A percentile compares a stretch with the other conserved stretches of the same genome.
phyloP scores from a whole-genome alignment of 2,113 vertebrate genomes.

The Peucedramus taeniatus region DNA sequence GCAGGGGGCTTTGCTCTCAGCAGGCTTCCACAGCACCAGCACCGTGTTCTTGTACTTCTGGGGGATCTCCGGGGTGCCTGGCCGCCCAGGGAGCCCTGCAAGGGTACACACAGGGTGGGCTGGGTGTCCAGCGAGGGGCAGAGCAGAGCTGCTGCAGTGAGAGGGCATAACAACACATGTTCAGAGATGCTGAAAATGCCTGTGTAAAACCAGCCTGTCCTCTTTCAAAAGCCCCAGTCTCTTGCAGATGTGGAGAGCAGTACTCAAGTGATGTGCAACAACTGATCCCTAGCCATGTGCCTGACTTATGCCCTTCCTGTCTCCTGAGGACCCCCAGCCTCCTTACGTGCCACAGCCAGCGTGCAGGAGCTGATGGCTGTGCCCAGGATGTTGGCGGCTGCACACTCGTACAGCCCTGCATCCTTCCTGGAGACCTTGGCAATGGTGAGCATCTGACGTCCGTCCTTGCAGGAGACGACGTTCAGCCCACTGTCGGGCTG shows the following conservation, averaged over 20 bases:
- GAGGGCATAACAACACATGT: background rate
- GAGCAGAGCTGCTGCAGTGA: background rate
- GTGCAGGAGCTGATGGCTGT: constrained; percentile 89
- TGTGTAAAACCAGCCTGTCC: background rate
- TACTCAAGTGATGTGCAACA: background rate
- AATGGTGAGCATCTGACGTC: constrained; percentile 92
- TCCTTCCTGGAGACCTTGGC: constrained; percentile 87
- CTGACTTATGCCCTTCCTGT: background rate
- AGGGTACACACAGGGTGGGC: background rate
- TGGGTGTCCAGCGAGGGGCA: background rate
- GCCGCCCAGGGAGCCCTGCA: constrained; percentile 86
- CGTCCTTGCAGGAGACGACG: constrained; percentile 89
- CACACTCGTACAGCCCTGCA: constrained; percentile 91
- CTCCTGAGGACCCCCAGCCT: background rate
- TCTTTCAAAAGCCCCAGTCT: background rate
- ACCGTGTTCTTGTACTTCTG: constrained; percentile 94
- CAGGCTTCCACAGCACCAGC: constrained; percentile 92
- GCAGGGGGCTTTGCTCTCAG: constrained; percentile 88
- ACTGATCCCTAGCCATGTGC: background rate
- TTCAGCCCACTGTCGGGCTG: constrained; percentile 81
- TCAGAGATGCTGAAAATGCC: background rate
- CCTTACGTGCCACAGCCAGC: constrained; percentile 91
- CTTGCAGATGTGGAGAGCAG: background rate
- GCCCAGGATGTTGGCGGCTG: constrained; percentile 86
- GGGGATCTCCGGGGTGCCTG: constrained; percentile 90